A percentile compares a stretch with the other conserved stretches of the same genome.
Conservation (phyloP, 1,140 invertebrate genomes). For the Asbolus verrucosus region DNA sequence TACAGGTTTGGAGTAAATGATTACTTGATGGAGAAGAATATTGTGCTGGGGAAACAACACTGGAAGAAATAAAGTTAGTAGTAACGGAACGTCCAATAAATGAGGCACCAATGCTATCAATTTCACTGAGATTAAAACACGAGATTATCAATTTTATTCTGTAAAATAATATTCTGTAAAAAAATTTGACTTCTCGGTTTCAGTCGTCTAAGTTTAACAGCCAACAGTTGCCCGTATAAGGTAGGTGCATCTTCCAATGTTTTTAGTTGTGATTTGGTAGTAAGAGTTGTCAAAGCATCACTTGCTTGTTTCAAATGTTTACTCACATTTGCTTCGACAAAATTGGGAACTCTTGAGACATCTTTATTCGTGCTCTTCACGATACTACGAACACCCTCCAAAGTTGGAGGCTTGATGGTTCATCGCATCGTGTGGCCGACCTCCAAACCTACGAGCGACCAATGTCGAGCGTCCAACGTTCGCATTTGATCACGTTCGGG, state of each 20-base stretch:
- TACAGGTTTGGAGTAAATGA: no score
- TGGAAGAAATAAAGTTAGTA: background rate
- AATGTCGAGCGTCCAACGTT: no score
- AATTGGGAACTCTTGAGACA: constrained; percentile 20
- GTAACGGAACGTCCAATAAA: constrained; percentile 13
- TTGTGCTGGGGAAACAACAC: constrained; percentile 7
- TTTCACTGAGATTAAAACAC: constrained; percentile 30
- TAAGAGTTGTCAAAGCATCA: constrained; percentile 40
- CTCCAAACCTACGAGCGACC: no score
- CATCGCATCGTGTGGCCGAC: no score
- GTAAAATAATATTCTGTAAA: constrained; percentile 47
- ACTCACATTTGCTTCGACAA: constrained; percentile 18
- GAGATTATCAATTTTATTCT: constrained; percentile 43
- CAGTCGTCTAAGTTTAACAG: constrained; percentile 33
- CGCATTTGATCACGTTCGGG: no score
- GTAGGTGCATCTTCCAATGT: constrained; percentile 28
- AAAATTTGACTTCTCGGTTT: constrained; percentile 37
- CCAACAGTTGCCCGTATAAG: constrained; percentile 33
- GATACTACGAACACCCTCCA: no score
- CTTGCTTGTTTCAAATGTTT: constrained; percentile 40
- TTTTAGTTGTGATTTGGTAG: constrained; percentile 16
- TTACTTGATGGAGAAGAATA: constrained; percentile 3
- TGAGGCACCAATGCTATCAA: constrained; percentile 6
- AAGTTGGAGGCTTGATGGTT: no score
- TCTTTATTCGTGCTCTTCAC: no score